Base-by-base conservation (phyloP, 2,888 invertebrate species). In the Ischnura elegans region DNA sequence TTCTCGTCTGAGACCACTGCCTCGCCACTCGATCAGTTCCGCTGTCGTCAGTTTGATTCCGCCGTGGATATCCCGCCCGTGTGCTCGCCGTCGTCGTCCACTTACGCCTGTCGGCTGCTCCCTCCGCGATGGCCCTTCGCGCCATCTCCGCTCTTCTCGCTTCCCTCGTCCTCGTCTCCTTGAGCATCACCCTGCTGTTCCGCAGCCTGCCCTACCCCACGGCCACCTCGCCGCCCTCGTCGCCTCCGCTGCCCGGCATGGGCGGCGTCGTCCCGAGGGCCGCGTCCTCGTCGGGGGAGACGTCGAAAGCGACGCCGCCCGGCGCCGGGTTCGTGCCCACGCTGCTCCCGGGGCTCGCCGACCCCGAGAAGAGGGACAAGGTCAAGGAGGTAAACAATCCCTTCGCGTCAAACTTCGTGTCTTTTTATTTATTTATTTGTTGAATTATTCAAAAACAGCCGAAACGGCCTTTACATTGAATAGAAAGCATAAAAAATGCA, bases 281-380 rank as follows among this genome's bases (percentile, higher is more conserved):
- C 43, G 90, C 61, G n/a, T 55, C 90, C 43, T 66, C 90, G 4
- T 90, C 90, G 6, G 43, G 21, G 42, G 90, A 90, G 66, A 90
- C 90, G 10, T 90, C 90, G 10, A 90, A 47, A 47, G 90, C 90
- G 43, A 90, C 55, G 25, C 90, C 90, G 2, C 90, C 90, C 25
- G 90, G 61, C 55, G 61, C 45, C 13, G 90, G 43, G 8, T 90
- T 90, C 90, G 90, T 90, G 90, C 90, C 90, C 43, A 90, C 90
- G 25, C 43, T 90, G 36, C 90, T 90, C 21, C 90, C 90, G 61
- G 90, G 90, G 16, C 45, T 90, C 61, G 90, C 90, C 13, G 90
- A 90, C 21, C 61, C n/a, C 19, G 90, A 90, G 90, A 90, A 90
- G 61, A 90, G 90, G 90, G 90, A 90, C n/a, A 90, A 90, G 90